These are phyloP conservation scores for Epizoanthus fatuus DNA, from an alignment of 92 coral and sea anemone genomes.

Conservation along the genomic window DNA sequence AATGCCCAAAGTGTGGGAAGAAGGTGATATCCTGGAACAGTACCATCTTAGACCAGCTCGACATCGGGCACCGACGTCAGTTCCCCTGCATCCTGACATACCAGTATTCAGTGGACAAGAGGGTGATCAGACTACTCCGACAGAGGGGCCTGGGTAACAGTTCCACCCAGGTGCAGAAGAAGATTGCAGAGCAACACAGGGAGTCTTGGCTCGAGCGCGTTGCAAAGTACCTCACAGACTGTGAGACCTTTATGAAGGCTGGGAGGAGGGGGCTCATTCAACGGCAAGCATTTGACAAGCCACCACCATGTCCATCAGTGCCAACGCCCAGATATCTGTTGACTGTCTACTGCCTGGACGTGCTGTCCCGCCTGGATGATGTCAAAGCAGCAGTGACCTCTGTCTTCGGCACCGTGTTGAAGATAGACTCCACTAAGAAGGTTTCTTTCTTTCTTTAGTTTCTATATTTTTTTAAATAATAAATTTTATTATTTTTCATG, in stretches of 20 bases:
- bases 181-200: constrained; percentile 42
- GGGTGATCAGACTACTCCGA: constrained; percentile 47
- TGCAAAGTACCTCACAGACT: constrained; percentile 57
- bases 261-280: background rate
- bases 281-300: constrained; percentile 27
- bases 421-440: constrained; percentile 72
- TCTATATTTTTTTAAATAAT: too few species aligned
- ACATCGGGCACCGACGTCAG: constrained; percentile 51
- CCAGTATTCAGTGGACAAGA: constrained; percentile 50
- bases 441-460: background rate
- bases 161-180: constrained; percentile 31
- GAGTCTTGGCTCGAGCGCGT: constrained; percentile 52
- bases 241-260: constrained; percentile 43
- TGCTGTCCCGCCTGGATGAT: constrained; percentile 54
- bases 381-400: constrained; percentile 57
- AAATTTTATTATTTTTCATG: background rate
- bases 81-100: constrained; percentile 48
- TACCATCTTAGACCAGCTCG: constrained; percentile 43
- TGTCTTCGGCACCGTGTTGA: constrained; percentile 41
- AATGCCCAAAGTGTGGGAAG: constrained; percentile 56
- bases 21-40: constrained; percentile 60
- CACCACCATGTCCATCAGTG: constrained; percentile 41
- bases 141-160: constrained; percentile 43
- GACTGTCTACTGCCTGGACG: constrained; percentile 63
- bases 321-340: constrained; percentile 61